A percentile compares a stretch with the other conserved stretches of the same genome.
These are phyloP conservation scores for Paguma larvata DNA, from an alignment of 2,797 vertebrate species.

Conservation along the genomic window DNA sequence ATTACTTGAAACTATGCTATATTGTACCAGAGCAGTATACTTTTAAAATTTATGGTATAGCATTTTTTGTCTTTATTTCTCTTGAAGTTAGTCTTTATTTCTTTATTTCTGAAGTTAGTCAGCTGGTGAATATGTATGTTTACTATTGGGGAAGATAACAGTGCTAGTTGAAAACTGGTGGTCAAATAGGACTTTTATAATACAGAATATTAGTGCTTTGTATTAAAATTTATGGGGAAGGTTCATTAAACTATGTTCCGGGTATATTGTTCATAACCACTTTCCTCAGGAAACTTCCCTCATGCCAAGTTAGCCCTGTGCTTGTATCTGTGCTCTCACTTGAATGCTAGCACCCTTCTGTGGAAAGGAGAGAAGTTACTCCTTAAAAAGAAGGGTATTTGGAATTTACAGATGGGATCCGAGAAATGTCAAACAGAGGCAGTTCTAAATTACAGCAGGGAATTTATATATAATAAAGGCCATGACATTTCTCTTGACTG, in stretches of 20 bases:
- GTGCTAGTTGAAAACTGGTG: neutral
- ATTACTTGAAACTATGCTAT: neutral
- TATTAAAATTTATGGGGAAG: neutral
- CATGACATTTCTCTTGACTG: neutral
- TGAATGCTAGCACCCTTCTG: neutral
- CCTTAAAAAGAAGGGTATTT: neutral
- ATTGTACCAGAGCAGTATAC: neutral
- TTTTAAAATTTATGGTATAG: neutral
- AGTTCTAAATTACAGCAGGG: neutral
- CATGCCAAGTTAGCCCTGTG: neutral
- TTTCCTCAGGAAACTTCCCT: neutral
- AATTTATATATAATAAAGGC: neutral
- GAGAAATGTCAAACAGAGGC: neutral
- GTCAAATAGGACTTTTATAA: neutral
- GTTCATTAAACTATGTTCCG: neutral
- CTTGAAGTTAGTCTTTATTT: constrained; percentile 6
- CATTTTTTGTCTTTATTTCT: constrained; percentile 25
- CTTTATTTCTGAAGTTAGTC: neutral
- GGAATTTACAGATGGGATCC: neutral
- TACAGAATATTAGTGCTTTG: neutral
- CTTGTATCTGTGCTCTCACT: neutral
- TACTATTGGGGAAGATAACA: neutral
- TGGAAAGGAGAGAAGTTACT: neutral
- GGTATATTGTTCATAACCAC: neutral
- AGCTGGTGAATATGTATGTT: neutral